A percentile compares a stretch with the other conserved stretches of the same genome.
Conservation (phyloP, 2,113 vertebrate genomes). For the Hippocampus comes region DNA sequence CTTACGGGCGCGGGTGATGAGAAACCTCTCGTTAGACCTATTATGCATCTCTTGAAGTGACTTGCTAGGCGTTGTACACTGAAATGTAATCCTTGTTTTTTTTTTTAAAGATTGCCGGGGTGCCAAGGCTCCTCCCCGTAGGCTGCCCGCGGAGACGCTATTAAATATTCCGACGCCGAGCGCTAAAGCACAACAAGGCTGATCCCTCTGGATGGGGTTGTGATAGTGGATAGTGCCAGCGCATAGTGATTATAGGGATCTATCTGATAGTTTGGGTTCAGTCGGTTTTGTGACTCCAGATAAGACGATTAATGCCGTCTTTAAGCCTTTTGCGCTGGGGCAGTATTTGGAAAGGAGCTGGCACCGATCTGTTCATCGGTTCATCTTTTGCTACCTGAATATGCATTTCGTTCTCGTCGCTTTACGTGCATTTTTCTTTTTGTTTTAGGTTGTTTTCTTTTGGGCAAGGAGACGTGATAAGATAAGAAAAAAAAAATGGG, state of each 20-base stretch:
- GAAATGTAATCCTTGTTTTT: slow-evolving; percentile 45
- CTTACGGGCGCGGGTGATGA: slow-evolving; percentile 12
- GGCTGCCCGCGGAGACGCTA: slow-evolving; percentile 42
- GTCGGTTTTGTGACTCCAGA: not conserved
- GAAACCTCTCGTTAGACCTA: slow-evolving; percentile 45
- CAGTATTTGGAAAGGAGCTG: not conserved
- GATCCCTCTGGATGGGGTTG: not conserved
- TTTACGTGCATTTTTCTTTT: no score
- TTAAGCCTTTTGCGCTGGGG: not conserved
- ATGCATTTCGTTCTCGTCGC: not conserved
- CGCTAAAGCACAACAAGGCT: not conserved
- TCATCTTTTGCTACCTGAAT: not conserved
- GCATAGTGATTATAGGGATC: not conserved
- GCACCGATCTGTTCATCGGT: not conserved
- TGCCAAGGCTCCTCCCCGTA: slow-evolving; percentile 32
- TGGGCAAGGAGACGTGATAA: not conserved
- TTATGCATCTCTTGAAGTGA: slow-evolving; percentile 48
- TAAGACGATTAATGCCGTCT: not conserved
- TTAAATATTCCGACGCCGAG: slow-evolving; percentile 23
- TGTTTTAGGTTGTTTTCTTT: not conserved
- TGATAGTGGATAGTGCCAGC: slow-evolving; percentile 1
- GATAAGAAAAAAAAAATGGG: not conserved
- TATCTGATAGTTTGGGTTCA: not conserved
- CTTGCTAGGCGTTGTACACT: slow-evolving; percentile 38
- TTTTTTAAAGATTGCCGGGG: slow-evolving; percentile 27